A percentile compares a stretch with the other conserved stretches of the same genome.
Evolutionary conservation across 2,797 vertebrate species (phyloP).

Genomic region (Urophycis tenuis): DNA sequence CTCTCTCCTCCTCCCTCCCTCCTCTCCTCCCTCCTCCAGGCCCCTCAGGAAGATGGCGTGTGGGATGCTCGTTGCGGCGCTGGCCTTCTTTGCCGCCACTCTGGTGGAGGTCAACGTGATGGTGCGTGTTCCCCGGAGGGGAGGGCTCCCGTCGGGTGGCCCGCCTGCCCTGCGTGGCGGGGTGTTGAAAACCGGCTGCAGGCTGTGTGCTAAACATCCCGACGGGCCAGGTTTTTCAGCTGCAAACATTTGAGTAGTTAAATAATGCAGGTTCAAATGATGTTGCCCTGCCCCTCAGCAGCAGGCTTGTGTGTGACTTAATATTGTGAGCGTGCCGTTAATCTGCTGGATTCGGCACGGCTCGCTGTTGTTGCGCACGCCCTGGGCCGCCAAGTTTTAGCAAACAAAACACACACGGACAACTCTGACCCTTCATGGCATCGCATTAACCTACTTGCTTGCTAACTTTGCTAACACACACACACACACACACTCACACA

Average conservation of each 20-base stretch:
- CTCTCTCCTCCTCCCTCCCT: not conserved
- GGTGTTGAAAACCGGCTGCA: too few relatives aligned
- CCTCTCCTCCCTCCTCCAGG: too few relatives aligned
- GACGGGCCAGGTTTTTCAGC: not conserved
- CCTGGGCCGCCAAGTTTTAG: not conserved
- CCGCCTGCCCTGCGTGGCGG: too few relatives aligned
- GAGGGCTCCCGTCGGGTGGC: too few relatives aligned
- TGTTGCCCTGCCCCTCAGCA: not conserved
- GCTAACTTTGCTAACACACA: not conserved
- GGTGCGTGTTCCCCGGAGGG: too few relatives aligned
- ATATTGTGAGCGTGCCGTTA: too few relatives aligned
- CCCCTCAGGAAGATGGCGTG: conserved; percentile 87
- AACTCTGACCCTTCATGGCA: too few relatives aligned
- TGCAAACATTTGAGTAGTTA: not conserved
- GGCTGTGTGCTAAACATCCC: not conserved
- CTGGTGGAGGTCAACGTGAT: conserved; percentile 83
- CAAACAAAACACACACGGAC: too few relatives aligned
- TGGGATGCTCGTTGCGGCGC: conserved; percentile 89
- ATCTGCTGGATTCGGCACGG: not conserved
- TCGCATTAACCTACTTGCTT: too few relatives aligned
- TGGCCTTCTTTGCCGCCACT: conserved; percentile 85
- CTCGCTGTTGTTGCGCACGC: not conserved
- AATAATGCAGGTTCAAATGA: not conserved
- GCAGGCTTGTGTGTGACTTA: not conserved
- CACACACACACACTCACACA: not conserved